Evolutionary conservation across 2,113 vertebrate genomes (phyloP).

Genomic region (Cheilinus undulatus): DNA sequence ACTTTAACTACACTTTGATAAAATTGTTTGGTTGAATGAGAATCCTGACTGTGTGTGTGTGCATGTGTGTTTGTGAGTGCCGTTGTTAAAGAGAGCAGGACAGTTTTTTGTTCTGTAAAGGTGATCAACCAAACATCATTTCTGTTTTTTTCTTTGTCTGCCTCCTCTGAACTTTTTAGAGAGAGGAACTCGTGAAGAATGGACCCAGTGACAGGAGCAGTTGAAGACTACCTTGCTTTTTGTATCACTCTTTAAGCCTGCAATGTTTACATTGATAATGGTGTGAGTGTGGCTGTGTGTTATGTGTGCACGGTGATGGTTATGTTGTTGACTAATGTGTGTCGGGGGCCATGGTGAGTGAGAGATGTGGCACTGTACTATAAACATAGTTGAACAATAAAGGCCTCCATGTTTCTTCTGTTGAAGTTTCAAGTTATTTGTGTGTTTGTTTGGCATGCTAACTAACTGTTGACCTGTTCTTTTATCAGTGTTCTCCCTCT

Average conservation of each 20-base stretch:
- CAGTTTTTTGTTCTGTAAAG: conserved; percentile 37
- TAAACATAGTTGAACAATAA: conserved; percentile 83
- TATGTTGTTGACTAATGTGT: conserved; percentile 71
- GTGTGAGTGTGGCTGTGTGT: conserved; percentile 32
- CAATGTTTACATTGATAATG: conserved; percentile 83
- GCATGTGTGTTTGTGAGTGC: conserved; percentile 17
- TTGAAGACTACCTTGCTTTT: conserved; percentile 78
- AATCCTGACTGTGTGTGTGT: conserved; percentile 27
- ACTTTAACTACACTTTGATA: conserved; percentile 77
- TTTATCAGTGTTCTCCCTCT: not conserved
- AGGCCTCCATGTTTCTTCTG: conserved; percentile 77
- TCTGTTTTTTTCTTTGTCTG: conserved; percentile 58
- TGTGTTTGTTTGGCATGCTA: not conserved
- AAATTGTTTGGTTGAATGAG: conserved; percentile 61
- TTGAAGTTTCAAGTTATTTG: conserved; percentile 12
- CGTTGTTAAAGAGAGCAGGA: conserved; percentile 45
- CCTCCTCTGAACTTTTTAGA: conserved; percentile 39
- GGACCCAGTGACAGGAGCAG: conserved; percentile 26
- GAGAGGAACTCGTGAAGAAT: conserved; percentile 36
- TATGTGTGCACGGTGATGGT: conserved; percentile 62
- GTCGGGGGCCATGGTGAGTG: conserved; percentile 47
- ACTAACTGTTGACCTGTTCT: not conserved
- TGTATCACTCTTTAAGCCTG: conserved; percentile 82
- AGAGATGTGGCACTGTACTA: conserved; percentile 78
- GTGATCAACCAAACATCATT: conserved; percentile 52